phyloP scores from a whole-genome alignment of 2,797 vertebrate genomes.

The Argyrosomus regius region DNA sequence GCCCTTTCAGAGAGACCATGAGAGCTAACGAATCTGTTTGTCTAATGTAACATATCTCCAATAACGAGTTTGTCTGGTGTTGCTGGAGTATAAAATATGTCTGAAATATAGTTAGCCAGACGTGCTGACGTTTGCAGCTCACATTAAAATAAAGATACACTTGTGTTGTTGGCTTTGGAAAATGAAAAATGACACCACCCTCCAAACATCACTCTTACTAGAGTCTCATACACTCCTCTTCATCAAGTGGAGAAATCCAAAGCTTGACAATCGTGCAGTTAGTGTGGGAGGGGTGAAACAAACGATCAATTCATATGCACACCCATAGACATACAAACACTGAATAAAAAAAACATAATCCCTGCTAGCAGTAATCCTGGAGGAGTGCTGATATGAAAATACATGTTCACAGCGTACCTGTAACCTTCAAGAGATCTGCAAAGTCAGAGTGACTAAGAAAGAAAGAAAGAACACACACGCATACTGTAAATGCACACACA shows the following conservation, averaged over 20 bases:
- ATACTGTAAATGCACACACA: not conserved
- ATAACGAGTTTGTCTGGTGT: no score
- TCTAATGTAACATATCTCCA: no score
- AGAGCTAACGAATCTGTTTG: no score
- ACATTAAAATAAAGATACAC: no score
- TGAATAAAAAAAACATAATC: not conserved
- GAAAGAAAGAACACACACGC: constrained; percentile 6
- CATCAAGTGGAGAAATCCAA: not conserved
- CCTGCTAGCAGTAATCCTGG: not conserved
- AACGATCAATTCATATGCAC: not conserved
- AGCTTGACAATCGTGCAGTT: not conserved
- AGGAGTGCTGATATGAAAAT: constrained; percentile 25
- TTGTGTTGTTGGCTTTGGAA: not conserved
- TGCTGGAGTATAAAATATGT: no score
- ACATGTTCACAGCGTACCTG: constrained; percentile 4
- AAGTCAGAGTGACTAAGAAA: constrained; percentile 48
- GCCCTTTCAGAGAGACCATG: no score
- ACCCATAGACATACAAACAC: constrained; percentile 1
- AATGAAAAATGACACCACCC: no score
- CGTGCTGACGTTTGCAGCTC: no score
- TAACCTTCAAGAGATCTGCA: constrained; percentile 68
- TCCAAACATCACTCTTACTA: no score
- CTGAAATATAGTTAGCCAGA: no score
- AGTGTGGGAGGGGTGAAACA: not conserved
- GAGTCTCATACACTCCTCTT: not conserved